These are phyloP conservation scores for Porites lutea DNA, from an alignment of 64 coral and sea anemone genomes.

Conservation along the genomic window DNA sequence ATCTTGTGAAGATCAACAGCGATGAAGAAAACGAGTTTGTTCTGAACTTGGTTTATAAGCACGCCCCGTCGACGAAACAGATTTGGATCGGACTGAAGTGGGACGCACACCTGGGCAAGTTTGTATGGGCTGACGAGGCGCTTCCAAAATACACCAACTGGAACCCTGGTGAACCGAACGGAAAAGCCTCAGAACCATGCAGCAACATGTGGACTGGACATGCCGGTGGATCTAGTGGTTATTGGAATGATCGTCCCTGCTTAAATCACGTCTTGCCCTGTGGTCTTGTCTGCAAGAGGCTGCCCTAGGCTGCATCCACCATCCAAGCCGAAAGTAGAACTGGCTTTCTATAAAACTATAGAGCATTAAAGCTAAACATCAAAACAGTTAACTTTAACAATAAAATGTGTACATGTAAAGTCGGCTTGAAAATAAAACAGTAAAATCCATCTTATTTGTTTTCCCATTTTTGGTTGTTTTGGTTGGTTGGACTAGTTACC, in stretches of 20 bases:
- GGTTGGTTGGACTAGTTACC: too few relatives aligned
- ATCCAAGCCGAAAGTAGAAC: too few relatives aligned
- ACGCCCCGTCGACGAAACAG: not conserved
- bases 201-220: not conserved
- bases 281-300: conserved; percentile 25
- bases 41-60: not conserved
- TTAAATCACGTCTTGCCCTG: fast-evolving
- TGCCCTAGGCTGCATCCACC: not conserved
- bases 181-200: not conserved
- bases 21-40: conserved; percentile 23
- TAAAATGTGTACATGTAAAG: too few relatives aligned
- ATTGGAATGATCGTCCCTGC: not conserved
- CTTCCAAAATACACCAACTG: conserved; percentile 2
- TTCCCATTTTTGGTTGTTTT: too few relatives aligned
- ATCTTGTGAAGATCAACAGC: not conserved
- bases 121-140: not conserved
- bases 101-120: not conserved
- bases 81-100: not conserved
- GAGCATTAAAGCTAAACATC: too few relatives aligned
- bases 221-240: not conserved
- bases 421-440: too few relatives aligned
- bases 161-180: not conserved
- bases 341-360: too few relatives aligned
- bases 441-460: too few relatives aligned
- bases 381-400: too few relatives aligned